These are phyloP conservation scores for Melipona quadrifasciata DNA, from an alignment of 1,140 invertebrate genomes.

Conservation along the genomic window DNA sequence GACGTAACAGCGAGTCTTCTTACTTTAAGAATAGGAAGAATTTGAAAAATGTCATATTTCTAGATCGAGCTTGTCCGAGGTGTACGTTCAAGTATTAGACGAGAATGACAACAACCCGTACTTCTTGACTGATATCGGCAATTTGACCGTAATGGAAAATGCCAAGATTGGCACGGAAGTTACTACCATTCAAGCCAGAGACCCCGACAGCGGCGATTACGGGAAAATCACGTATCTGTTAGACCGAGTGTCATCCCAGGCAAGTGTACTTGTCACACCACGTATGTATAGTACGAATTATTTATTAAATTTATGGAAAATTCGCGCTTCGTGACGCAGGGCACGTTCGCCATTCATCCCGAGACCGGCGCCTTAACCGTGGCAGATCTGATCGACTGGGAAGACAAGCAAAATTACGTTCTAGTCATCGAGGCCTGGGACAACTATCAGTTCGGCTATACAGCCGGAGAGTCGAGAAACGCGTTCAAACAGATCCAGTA, in stretches of 20 bases:
- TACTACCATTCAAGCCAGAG: constrained; percentile 88
- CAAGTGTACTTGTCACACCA: constrained; percentile 63
- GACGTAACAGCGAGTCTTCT: too few relatives aligned
- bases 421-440: constrained; percentile 96
- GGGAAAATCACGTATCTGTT: constrained; percentile 95
- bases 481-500: constrained; percentile 95
- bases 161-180: constrained; percentile 89
- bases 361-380: constrained; percentile 92
- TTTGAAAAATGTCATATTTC: not conserved
- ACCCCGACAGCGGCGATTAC: constrained; percentile 93
- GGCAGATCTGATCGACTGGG: constrained; percentile 91
- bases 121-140: constrained; percentile 87
- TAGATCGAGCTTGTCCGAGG: constrained; percentile 76
- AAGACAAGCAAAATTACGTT: constrained; percentile 88
- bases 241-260: constrained; percentile 91
- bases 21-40: too few relatives aligned
- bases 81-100: constrained; percentile 87
- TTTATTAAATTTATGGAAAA: not conserved
- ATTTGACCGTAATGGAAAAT: constrained; percentile 90
- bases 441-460: constrained; percentile 95
- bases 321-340: constrained; percentile 77
- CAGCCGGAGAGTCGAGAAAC: constrained; percentile 94
- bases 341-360: constrained; percentile 92
- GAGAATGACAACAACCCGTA: constrained; percentile 97
- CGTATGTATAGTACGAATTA: not conserved